Conservation (phyloP, 2,888 invertebrate species). For the Balanococcus diminutus region DNA sequence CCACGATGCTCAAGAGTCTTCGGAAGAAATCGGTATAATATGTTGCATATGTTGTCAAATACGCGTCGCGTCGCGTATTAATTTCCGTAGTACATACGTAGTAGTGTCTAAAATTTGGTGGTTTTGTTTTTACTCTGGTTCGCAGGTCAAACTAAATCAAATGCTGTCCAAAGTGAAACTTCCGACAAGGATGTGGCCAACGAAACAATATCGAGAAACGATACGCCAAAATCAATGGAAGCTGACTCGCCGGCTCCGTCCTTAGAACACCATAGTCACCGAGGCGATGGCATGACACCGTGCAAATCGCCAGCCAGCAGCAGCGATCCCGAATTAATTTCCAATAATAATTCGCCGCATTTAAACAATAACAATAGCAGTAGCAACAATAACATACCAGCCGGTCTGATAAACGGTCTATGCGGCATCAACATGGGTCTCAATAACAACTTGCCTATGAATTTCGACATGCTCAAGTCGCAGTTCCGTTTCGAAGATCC, state of each 20-base stretch:
- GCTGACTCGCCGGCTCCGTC: conserved; percentile 61
- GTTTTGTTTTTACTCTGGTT: neutral
- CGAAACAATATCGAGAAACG: conserved; percentile 45
- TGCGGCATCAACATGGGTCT: conserved; percentile 60
- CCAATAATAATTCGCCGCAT: conserved; percentile 60
- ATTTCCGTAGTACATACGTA: neutral
- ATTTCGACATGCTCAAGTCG: conserved; percentile 65
- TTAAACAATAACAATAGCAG: conserved; percentile 63
- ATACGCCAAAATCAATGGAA: conserved; percentile 56
- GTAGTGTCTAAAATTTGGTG: neutral
- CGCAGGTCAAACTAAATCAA: conserved; percentile 51
- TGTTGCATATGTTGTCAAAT: conserved; percentile 9
- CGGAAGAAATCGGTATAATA: conserved; percentile 45
- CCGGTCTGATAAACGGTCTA: conserved; percentile 63
- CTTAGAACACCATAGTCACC: conserved; percentile 53
- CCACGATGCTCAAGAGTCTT: conserved; percentile 54
- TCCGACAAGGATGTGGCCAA: conserved; percentile 41
- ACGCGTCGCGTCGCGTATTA: neutral
- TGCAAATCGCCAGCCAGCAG: conserved; percentile 59
- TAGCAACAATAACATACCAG: conserved; percentile 61
- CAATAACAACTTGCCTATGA: conserved; percentile 58
- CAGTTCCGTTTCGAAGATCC: conserved; percentile 85
- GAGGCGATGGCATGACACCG: conserved; percentile 55
- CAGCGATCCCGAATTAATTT: conserved; percentile 60
- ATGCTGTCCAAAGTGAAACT: conserved; percentile 39